Evolutionary conservation across 2,113 vertebrate species (phyloP).

Genomic region (Engraulis encrasicolus): DNA sequence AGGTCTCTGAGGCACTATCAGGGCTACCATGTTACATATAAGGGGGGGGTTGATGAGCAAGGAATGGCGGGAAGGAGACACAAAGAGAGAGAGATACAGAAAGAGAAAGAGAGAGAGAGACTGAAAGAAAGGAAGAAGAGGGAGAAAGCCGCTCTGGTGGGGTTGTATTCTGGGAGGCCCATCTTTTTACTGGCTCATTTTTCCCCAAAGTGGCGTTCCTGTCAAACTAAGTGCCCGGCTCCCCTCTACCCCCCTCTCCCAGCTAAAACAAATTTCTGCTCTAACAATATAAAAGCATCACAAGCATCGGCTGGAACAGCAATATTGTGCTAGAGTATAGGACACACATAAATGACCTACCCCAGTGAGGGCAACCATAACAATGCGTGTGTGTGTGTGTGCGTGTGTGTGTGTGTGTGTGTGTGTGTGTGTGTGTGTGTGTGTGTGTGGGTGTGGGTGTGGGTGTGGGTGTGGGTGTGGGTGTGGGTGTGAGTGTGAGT

Average conservation of each 20-base stretch:
- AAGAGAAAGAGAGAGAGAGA: background rate
- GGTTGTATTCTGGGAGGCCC: background rate
- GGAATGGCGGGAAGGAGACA: background rate
- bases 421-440: too few species aligned
- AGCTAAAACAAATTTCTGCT: conserved; percentile 17
- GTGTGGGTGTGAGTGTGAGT: conserved; percentile 48
- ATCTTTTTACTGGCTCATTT: conserved; percentile 14
- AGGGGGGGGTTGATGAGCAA: background rate
- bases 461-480: conserved; percentile 41
- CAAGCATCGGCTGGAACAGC: background rate
- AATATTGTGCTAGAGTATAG: background rate
- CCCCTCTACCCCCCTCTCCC: background rate
- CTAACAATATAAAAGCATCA: background rate
- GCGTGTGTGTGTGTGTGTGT: conserved; percentile 41
- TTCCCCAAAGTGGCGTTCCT: conserved; percentile 1
- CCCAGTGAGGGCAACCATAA: background rate
- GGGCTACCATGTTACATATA: conserved; percentile 1
- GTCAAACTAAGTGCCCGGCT: background rate
- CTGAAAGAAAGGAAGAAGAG: background rate
- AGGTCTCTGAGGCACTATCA: background rate
- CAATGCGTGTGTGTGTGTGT: conserved; percentile 42
- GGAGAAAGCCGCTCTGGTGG: background rate
- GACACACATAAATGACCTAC: conserved; percentile 17
- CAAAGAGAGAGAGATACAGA: background rate
- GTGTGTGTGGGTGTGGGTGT: conserved; percentile 49